A percentile compares a stretch with the other conserved stretches of the same genome.
Conservation (phyloP, 2,888 invertebrate genomes). For the Epinotia demarniana region DNA sequence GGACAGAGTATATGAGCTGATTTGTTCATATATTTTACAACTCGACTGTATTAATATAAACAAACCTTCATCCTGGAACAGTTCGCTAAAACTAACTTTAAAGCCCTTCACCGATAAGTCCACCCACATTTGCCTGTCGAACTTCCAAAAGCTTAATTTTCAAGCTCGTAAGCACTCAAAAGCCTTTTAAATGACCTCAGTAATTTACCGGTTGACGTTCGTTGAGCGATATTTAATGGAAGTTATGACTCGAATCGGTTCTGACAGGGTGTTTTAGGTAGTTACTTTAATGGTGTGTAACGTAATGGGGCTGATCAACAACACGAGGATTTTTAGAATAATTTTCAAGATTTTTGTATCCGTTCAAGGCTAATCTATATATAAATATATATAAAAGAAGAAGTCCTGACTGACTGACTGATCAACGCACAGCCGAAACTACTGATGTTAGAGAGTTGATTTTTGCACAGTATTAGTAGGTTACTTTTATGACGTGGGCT, state of each 20-base stretch:
- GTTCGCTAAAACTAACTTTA: neutral
- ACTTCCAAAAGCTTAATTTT: conserved; percentile 2
- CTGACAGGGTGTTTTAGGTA: conserved; percentile 21
- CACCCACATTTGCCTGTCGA: neutral
- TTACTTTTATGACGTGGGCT: no score
- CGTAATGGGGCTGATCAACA: neutral
- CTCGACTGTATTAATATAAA: no score
- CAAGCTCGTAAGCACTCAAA: conserved; percentile 25
- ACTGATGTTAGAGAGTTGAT: no score
- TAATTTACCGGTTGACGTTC: conserved; percentile 17
- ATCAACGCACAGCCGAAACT: no score
- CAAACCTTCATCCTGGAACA: neutral
- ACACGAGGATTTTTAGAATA: neutral
- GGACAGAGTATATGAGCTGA: no score
- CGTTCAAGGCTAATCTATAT: no score
- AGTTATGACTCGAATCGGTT: neutral
- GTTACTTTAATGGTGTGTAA: conserved; percentile 8
- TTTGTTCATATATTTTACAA: no score
- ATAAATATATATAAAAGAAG: no score
- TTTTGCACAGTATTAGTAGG: no score
- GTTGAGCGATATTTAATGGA: conserved; percentile 34
- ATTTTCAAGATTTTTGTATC: no score
- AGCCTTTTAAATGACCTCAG: conserved; percentile 30
- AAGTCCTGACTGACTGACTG: no score
- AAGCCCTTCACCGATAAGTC: neutral